Percentiles rank a stretch among this genome's conserved stretches.
Conservation (phyloP, 2,797 vertebrate species). For the Orestias chungarensis region DNA sequence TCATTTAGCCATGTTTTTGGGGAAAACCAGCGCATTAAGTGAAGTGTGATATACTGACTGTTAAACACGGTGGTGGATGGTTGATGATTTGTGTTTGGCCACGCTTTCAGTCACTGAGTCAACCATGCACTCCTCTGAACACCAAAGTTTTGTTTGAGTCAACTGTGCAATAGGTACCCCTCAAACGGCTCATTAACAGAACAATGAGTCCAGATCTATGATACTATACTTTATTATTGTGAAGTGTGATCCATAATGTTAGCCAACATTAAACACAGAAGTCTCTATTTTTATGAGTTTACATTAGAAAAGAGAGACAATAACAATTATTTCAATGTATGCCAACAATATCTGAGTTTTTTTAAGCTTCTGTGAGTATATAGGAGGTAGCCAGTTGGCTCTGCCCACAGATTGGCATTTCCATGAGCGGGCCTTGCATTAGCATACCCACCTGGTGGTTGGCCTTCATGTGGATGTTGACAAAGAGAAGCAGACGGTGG, state of each 20-base stretch:
- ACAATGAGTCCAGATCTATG: no score
- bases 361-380: slow-evolving; percentile 5
- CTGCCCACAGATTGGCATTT: slow-evolving; percentile 56
- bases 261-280: not conserved
- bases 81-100: not conserved
- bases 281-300: not conserved
- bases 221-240: no score
- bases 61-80: not conserved
- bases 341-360: not conserved
- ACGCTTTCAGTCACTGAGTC: not conserved
- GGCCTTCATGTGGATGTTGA: slow-evolving; percentile 58
- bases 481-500: slow-evolving; percentile 60
- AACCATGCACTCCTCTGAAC: not conserved
- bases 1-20: not conserved
- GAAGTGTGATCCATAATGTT: not conserved
- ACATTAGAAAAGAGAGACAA: slow-evolving; percentile 13
- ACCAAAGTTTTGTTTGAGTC: not conserved
- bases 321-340: slow-evolving; percentile 29
- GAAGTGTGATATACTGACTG: not conserved
- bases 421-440: slow-evolving; percentile 54
- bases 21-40: not conserved
- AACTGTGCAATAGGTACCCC: not conserved
- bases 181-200: not conserved
- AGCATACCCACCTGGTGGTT: slow-evolving; percentile 61
- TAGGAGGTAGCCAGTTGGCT: slow-evolving; percentile 33